Base-by-base conservation (phyloP, 2,113 vertebrate genomes). In the Tetrax tetrax region DNA sequence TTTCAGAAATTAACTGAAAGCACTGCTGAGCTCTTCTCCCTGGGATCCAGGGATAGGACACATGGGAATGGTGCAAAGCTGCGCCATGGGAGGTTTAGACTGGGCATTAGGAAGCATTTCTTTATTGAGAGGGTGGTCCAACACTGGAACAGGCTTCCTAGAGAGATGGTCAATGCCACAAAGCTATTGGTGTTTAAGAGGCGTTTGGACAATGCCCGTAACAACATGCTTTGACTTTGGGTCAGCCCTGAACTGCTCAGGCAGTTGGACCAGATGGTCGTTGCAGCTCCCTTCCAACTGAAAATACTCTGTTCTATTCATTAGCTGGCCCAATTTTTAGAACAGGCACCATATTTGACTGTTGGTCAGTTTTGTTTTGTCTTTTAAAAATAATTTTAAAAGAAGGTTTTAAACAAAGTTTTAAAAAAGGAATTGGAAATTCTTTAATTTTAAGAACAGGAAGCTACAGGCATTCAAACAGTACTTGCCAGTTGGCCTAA, bases 41-140 rank as follows among this genome's bases (percentile, higher is more conserved):
- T 24, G 22, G 22, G 3, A 47, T 10, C 38, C 57, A 68, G 68
- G 0, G 28, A 41, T 2, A 47, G 57, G 53, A n/a, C 0, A 0
- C 1, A 0, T 41, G 75, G 70, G 31, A 71, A 59, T 3, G 27
- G 65, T 14, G 87, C 69, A 25, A 16, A 69, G 50, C 54, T 84
- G 64, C 21, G 1, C 29, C 23, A 41, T 60, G 35, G 29, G 15
- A 88, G 35, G 56, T 14, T 41, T 3, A 35, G 31, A 15, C 27
- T 27, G 29, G 37, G 22, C 27, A 13, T 33, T 0, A 14, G 37
- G 76, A 45, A 59, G 14, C 21, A 31, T 41, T 50, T 83, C 38
- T 51, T 47, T 51, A 41, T 54, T 3, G 0, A 64, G 22, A 64
- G 33, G 8, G 3, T 7, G 51, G 18, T 51, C 77, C 71, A 20